Base-by-base conservation (phyloP, 2,888 invertebrate genomes). In the Schizotus pectinicornis region DNA sequence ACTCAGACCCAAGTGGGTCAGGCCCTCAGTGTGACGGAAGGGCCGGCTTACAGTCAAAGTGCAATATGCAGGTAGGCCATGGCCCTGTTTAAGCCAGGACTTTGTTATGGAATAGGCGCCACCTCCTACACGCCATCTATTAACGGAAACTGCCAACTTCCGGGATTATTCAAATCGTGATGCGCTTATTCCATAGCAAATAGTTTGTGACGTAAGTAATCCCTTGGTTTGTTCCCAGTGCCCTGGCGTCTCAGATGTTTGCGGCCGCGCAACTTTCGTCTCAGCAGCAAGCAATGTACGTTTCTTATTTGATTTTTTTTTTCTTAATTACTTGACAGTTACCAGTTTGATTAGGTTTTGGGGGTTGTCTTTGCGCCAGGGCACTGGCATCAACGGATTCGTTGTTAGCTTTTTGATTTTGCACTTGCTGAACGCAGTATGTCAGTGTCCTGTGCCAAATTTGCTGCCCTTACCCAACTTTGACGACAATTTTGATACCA, bases 1-100 rank as follows among this genome's bases (percentile, higher is more conserved):
- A 98, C 98, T 37, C 96, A 97, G 81, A 97, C 97, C 0, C 98
- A 98, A 83, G 95, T 95, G 51, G 95, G 95, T n/a, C 97, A 97
- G 81, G 96, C 98, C 36, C 83, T 98, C 7, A 96, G 95, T 63
- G 92, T 95, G 55, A 96, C 96, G 13, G 97, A 97, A 82, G 98
- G 98, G 51, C 98, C 98, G 32, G 96, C 97, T 47, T 98, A 98
- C 82, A 97, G 96, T 82, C 98, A 98, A 85, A 96, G 96, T 81
- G 98, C 98, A 71, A 98, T 98, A 80, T 98, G 98, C 93, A 94
- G 97, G 97, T 97, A 85, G 84, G 56, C 8, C 54, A 50, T 14
- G 9, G 38, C 34, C 51, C 30, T 14, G 39, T 22, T 11, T 45
- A 56, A 63, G 61, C 61, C 65, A 65, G 65, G 67, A 67, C 62